Evolutionary conservation across 2,888 invertebrate genomes (phyloP), one percentile per base, ranked within the genome.

Genomic region (Acleris literana): DNA sequence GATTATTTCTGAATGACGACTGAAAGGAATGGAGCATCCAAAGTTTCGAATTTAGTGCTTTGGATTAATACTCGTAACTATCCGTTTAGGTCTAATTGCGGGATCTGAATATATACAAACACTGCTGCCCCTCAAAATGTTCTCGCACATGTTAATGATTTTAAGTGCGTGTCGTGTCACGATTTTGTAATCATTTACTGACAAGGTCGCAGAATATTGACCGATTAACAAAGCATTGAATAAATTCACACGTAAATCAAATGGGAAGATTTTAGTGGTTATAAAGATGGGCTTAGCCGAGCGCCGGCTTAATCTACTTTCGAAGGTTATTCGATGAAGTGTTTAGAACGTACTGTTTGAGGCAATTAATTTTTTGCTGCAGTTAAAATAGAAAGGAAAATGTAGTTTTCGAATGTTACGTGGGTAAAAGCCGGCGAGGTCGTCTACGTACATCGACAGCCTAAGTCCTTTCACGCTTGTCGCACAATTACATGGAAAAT

Each of bases 71-170:
- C n/a, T n/a, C n/a, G n/a, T n/a, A 25, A 33, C 3, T 0, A 9
- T 9, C 33, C 9, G 9, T 33, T 9, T 33, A 85, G 83, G 85
- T 86, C 82, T 87, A 85, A 88, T 88, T 86, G 83, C 77, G 69
- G 73, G 74, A 76, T 70, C 67, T 73, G 70, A 79, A 33, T 33
- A n/a, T n/a, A n/a, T n/a, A 33, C 9, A 33, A 33, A 80, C 72
- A 69, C 71, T 78, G 78, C 77, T 79, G 74, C 66, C 52, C 46
- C 66, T 57, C 53, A 72, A 77, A 80, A 79, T 78, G 80, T 78
- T 82, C 79, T 74, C 74, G 77, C 73, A 76, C 76, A 75, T 75
- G 73, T 51, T 59, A 62, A 76, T 74, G 80, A 84, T 85, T 71
- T 72, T 79, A 82, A 85, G 83, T 77, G 71, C 74, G 56, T 56